A percentile compares a stretch with the other conserved stretches of the same genome.
phyloP scores from a whole-genome alignment of 1,140 invertebrate genomes.

The Trichonephila clavipes region DNA sequence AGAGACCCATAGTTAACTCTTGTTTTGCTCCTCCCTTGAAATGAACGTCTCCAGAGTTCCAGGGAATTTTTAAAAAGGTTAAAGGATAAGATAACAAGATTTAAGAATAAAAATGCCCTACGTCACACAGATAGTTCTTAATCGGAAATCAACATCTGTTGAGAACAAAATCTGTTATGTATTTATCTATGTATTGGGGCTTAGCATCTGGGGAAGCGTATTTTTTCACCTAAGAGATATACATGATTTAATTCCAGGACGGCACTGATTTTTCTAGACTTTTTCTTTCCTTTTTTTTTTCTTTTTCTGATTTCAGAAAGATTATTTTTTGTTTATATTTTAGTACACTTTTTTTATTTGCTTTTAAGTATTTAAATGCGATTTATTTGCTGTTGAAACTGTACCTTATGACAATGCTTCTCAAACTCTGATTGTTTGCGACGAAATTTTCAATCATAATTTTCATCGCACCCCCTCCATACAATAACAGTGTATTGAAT shows the following conservation, averaged over 20 bases:
- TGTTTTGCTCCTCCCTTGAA: not conserved
- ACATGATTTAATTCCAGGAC: not conserved
- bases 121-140: not conserved
- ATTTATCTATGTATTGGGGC: not conserved
- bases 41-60: not conserved
- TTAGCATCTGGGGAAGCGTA: not conserved
- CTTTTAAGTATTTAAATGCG: too few relatives aligned
- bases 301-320: too few relatives aligned
- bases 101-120: not conserved
- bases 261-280: not conserved
- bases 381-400: too few relatives aligned
- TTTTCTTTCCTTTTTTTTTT: too few relatives aligned
- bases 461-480: too few relatives aligned
- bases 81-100: not conserved
- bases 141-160: conserved; percentile 10
- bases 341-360: too few relatives aligned
- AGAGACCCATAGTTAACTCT: not conserved
- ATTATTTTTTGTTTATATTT: too few relatives aligned
- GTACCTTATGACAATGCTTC: too few relatives aligned
- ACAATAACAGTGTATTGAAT: too few relatives aligned
- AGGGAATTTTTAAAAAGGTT: not conserved
- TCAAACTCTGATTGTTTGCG: too few relatives aligned
- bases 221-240: not conserved
- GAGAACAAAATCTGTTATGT: too few relatives aligned
- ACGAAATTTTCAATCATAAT: too few relatives aligned